Conservation (phyloP, 2,797 vertebrate genomes). For the Aeoliscus strigatus region DNA sequence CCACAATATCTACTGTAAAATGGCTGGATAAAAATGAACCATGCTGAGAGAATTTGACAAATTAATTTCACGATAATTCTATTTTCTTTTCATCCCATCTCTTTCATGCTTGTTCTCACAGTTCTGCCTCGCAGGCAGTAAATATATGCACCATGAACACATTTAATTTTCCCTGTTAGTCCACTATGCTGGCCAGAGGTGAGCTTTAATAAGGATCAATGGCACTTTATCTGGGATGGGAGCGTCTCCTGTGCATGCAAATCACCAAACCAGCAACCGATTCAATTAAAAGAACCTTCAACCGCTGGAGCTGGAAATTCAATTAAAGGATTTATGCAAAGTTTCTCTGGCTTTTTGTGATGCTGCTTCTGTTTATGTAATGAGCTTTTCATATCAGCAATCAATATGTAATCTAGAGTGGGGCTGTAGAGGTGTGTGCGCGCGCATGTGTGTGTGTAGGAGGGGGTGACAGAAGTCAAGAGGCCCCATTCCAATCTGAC, state of each 20-base stretch:
- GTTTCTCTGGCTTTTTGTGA: conserved; percentile 89
- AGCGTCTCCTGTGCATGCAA: conserved; percentile 93
- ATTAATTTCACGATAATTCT: conserved; percentile 84
- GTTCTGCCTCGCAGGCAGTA: conserved; percentile 84
- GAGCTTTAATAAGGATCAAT: conserved; percentile 99
- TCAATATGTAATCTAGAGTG: conserved; percentile 96
- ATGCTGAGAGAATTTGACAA: conserved; percentile 73
- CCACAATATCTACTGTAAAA: conserved; percentile 24
- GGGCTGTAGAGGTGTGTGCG: conserved; percentile 70
- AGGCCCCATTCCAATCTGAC: conserved; percentile 36
- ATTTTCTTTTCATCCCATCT: conserved; percentile 47
- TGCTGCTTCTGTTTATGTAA: conserved; percentile 98
- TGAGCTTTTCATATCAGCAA: conserved; percentile 99
- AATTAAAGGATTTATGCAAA: conserved; percentile 99
- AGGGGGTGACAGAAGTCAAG: conserved; percentile 62
- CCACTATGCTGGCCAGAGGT: conserved; percentile 94
- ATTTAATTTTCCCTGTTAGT: conserved; percentile 98
- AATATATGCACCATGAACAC: conserved; percentile 93
- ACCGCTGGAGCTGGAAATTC: conserved; percentile 95
- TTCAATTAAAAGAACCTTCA: conserved; percentile 99
- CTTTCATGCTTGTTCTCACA: conserved; percentile 62
- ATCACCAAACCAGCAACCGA: conserved; percentile 90
- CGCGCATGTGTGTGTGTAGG: conserved; percentile 56
- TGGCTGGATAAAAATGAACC: conserved; percentile 43
- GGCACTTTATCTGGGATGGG: conserved; percentile 98